These are phyloP conservation scores for Cataglyphis albicans DNA, from an alignment of 2,888 invertebrate genomes.

Conservation along the genomic window DNA sequence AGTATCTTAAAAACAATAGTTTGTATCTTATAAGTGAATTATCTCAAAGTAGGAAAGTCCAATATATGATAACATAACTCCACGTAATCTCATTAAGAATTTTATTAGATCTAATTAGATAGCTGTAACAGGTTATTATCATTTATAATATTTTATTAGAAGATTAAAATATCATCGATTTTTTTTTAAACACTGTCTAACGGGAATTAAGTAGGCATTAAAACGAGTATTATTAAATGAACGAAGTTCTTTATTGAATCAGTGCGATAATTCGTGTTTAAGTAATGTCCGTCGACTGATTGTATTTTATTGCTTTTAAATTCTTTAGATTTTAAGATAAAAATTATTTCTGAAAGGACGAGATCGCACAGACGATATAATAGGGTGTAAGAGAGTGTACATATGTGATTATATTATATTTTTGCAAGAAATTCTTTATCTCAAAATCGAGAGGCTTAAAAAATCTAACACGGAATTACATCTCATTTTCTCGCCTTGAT, in stretches of 20 bases:
- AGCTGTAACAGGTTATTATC: neutral
- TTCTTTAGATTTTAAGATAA: neutral
- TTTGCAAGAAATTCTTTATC: neutral
- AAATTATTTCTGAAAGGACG: neutral
- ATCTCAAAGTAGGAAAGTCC: slow-evolving; percentile 2
- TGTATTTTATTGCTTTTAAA: neutral
- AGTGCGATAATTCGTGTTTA: neutral
- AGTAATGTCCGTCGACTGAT: neutral
- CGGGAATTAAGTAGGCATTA: neutral
- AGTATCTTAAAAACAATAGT: slow-evolving; percentile 11
- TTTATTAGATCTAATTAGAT: neutral
- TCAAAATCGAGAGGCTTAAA: neutral
- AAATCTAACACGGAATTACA: neutral
- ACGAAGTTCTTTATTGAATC: neutral
- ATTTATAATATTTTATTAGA: neutral
- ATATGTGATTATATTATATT: neutral
- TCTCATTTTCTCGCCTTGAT: neutral
- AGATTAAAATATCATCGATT: neutral
- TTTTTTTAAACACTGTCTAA: neutral
- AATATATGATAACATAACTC: neutral
- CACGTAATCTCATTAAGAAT: neutral
- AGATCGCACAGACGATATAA: neutral
- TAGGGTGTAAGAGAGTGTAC: neutral
- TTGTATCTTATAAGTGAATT: slow-evolving; percentile 12
- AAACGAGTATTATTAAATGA: neutral